Conservation (phyloP, 2,113 vertebrate genomes). For the Paramisgurnus dabryanus region DNA sequence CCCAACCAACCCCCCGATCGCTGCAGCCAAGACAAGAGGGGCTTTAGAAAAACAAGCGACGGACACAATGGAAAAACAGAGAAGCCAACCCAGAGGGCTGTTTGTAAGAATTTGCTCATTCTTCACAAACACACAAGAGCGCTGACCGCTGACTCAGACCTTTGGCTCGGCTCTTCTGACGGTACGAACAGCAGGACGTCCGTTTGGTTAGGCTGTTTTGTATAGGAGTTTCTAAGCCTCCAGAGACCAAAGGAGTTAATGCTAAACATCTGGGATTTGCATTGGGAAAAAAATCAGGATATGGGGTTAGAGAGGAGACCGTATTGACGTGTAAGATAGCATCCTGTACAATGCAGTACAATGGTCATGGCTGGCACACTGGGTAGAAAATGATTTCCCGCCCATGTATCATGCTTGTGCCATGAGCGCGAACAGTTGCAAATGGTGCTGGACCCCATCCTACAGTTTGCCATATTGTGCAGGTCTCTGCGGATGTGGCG, state of each 20-base stretch:
- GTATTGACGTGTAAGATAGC: constrained; percentile 26
- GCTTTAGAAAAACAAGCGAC: constrained; percentile 70
- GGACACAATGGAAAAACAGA: constrained; percentile 60
- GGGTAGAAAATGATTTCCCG: constrained; percentile 12
- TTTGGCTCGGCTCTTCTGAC: constrained; percentile 47
- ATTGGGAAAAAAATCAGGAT: constrained; percentile 59
- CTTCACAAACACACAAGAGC: constrained; percentile 63
- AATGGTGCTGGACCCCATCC: constrained; percentile 5
- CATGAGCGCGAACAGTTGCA: not conserved
- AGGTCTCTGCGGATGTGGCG: constrained; percentile 59
- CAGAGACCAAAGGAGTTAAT: constrained; percentile 58
- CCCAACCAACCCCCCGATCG: constrained; percentile 58
- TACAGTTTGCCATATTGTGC: constrained; percentile 62
- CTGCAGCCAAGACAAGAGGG: constrained; percentile 65
- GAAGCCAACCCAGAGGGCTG: constrained; percentile 73
- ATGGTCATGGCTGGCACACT: not conserved
- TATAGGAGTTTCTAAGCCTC: constrained; percentile 54
- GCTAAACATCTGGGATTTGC: constrained; percentile 72
- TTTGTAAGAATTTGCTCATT: constrained; percentile 73
- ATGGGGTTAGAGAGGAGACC: not conserved
- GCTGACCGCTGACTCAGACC: constrained; percentile 59
- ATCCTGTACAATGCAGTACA: constrained; percentile 28
- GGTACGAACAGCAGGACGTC: constrained; percentile 63
- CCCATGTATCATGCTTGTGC: not conserved
- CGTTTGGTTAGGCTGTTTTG: constrained; percentile 63